Evolutionary conservation across 2,888 invertebrate genomes (phyloP), one percentile per base, ranked within the genome.

Genomic region (Exephanes ischioxanthus): DNA sequence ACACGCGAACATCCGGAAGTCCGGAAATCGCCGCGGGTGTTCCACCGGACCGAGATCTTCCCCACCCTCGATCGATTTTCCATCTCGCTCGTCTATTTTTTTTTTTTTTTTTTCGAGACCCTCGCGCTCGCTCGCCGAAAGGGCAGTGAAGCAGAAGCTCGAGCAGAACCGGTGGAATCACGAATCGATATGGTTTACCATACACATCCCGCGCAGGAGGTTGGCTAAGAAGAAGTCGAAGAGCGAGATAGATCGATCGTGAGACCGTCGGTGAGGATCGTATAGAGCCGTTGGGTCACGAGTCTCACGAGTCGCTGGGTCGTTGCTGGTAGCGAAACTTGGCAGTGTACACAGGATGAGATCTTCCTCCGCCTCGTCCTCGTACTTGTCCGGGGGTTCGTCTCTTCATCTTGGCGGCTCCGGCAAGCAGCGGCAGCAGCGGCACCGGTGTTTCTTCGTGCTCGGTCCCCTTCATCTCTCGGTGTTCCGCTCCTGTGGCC

Each of bases 211-310:
- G 63, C n/a, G 48, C 9, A 72, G 53, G 26, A 75, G 48, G 75
- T 75, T 55, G 71, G 61, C 30, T 61, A 72, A 63, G 55, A 75
- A 70, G 63, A 66, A 53, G 14, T 33, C 53, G 66, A 33, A 30
- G 63, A 83, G 72, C 75, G 80, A 84, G 83, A 82, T 26, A 78
- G 85, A 88, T 88, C 88, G 88, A 88, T 88, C 83, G 84, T 86
- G 86, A 84, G 87, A 85, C 80, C 84, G 55, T 63, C 63, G 63
- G 63, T 33, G 66, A 61, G 76, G 63, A 80, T 86, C 84, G 81
- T 86, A 84, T 58, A 70, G 77, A 84, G 88, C 85, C 86, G 88
- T 83, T 83, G 84, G 91, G 91, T 91, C 91, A 91, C 91, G 91
- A 91, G 90, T 87, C 89, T 88, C 91, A 90, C 91, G 91, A 91